Evolutionary conservation across 2,888 invertebrate species (phyloP).

Genomic region (Drosophila anomalata): DNA sequence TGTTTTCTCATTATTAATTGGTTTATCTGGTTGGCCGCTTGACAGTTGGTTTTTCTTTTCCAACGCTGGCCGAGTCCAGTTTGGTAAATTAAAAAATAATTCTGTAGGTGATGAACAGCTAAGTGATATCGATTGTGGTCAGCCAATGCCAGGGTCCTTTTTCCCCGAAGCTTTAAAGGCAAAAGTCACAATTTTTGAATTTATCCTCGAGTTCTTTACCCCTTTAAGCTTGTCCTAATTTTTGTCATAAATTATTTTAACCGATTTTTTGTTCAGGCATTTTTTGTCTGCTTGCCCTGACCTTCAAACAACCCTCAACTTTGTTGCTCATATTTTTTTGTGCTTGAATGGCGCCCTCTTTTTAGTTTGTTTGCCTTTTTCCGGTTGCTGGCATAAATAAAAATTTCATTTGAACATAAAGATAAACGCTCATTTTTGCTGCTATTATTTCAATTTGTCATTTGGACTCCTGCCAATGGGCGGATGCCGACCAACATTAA

Average conservation of each 20-base stretch:
- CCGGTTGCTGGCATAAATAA: slow-evolving; percentile 72
- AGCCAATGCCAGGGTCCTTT: slow-evolving; percentile 6
- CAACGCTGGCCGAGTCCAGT: slow-evolving; percentile 5
- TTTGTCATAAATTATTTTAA: background rate
- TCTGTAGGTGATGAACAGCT: slow-evolving; percentile 37
- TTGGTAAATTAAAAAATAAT: slow-evolving; percentile 40
- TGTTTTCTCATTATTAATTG: slow-evolving; percentile 55
- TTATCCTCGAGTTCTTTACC: background rate
- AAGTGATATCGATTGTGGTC: slow-evolving; percentile 46
- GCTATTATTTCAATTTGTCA: slow-evolving; percentile 77
- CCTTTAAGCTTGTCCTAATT: background rate
- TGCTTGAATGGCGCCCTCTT: slow-evolving; percentile 46
- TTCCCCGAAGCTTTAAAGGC: background rate
- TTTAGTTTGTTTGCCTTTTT: slow-evolving; percentile 59
- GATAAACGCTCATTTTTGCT: slow-evolving; percentile 70
- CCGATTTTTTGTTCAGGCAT: slow-evolving; percentile 1
- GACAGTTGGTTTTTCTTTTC: slow-evolving; percentile 37
- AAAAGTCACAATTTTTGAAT: background rate
- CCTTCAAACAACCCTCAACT: slow-evolving; percentile 73
- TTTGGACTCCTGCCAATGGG: slow-evolving; percentile 70
- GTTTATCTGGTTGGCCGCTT: slow-evolving; percentile 33
- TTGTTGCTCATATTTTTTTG: slow-evolving; percentile 20
- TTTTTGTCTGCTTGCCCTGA: slow-evolving; percentile 43
- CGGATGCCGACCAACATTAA: slow-evolving; percentile 62
- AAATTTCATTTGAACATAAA: slow-evolving; percentile 77